A percentile compares a stretch with the other conserved stretches of the same genome.
Evolutionary conservation across 2,113 vertebrate genomes (phyloP).

Genomic region (Sapayoa aenigma): DNA sequence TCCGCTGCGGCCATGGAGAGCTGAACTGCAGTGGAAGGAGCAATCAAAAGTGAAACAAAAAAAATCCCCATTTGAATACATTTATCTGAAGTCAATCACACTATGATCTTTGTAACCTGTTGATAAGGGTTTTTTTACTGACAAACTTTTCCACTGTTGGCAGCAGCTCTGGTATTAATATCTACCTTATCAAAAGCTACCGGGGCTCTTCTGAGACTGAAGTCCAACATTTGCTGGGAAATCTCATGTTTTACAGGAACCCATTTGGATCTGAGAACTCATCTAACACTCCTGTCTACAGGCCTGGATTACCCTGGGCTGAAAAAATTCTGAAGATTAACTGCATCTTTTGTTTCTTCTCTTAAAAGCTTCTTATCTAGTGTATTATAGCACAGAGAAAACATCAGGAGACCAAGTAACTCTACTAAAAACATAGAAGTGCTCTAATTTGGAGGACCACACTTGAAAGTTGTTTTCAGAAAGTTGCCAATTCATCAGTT

Average conservation of each 20-base stretch:
- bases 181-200: background rate
- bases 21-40: fast-evolving
- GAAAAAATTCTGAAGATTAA: background rate
- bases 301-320: background rate
- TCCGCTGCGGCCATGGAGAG: fast-evolving
- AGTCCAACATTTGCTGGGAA: background rate
- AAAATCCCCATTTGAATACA: background rate
- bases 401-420: background rate
- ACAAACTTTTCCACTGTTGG: background rate
- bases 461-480: background rate
- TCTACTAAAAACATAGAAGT: background rate
- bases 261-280: background rate
- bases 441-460: background rate
- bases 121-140: background rate
- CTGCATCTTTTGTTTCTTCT: background rate
- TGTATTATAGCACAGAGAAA: background rate
- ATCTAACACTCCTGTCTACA: background rate
- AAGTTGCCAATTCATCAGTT: background rate
- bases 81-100: background rate
- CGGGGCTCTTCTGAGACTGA: background rate
- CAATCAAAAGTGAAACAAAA: background rate
- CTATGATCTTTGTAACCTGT: background rate
- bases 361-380: background rate
- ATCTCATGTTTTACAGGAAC: background rate
- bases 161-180: background rate